These are phyloP conservation scores for Lycia hirtaria DNA, from an alignment of 2,888 invertebrate species.

Conservation along the genomic window DNA sequence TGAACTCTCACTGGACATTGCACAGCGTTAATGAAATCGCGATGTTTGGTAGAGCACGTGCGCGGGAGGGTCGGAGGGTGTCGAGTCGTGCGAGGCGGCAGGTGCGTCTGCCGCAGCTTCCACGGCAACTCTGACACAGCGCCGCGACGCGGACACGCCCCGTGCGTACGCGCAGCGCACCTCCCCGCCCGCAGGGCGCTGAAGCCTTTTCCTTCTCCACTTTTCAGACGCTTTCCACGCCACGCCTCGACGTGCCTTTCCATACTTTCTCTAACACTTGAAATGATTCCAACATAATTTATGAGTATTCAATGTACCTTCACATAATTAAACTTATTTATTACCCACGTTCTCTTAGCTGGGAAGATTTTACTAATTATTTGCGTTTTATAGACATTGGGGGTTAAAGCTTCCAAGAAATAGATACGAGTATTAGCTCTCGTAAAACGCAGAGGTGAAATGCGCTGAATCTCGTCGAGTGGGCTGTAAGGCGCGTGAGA, in stretches of 20 bases:
- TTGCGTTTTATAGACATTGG: conserved; percentile 19
- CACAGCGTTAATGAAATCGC: conserved; percentile 52
- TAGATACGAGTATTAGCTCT: conserved; percentile 49
- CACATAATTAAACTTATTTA: conserved; percentile 7
- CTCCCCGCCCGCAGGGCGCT: conserved; percentile 68
- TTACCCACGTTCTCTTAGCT: conserved; percentile 2
- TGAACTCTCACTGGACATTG: conserved; percentile 70
- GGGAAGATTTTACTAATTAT: conserved; percentile 16
- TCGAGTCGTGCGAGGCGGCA: conserved; percentile 55
- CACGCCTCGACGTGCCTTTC: conserved; percentile 10
- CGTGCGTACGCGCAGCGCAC: conserved; percentile 73
- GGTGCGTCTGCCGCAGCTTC: conserved; percentile 80
- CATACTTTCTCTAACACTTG: conserved; percentile 17
- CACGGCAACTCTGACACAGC: conserved; percentile 62
- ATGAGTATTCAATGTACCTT: background rate
- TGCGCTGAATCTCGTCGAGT: conserved; percentile 58
- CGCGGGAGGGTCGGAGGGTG: conserved; percentile 42
- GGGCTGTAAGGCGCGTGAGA: conserved; percentile 69
- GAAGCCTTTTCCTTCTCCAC: conserved; percentile 55
- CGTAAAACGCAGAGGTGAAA: conserved; percentile 55
- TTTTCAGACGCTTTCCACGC: conserved; percentile 56
- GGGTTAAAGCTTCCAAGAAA: conserved; percentile 39
- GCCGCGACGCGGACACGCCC: conserved; percentile 63
- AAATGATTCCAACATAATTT: conserved; percentile 3
- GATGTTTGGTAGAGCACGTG: conserved; percentile 50